Evolutionary conservation across 2,797 vertebrate genomes (phyloP).

Genomic region (Scolopax bukidnonensis): DNA sequence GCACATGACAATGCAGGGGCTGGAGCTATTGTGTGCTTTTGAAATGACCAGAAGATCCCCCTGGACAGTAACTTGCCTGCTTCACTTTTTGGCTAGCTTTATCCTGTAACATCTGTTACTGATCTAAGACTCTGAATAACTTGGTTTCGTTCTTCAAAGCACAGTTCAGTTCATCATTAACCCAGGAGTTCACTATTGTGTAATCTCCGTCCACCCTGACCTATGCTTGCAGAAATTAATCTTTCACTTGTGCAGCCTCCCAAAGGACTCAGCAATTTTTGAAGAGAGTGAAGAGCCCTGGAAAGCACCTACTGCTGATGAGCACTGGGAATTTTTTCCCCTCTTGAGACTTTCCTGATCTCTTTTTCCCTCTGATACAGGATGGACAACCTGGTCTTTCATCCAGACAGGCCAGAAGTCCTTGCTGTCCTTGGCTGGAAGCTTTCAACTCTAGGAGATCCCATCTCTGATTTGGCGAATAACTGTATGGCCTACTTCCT

Average conservation of each 20-base stretch:
- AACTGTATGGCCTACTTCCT: conserved; percentile 80
- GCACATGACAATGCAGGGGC: neutral
- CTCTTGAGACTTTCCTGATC: neutral
- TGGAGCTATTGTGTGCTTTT: neutral
- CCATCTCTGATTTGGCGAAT: conserved; percentile 80
- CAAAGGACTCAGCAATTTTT: neutral
- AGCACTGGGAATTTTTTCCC: neutral
- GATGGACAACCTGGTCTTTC: conserved; percentile 85
- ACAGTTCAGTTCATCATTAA: conserved; percentile 15
- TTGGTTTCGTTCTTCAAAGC: neutral
- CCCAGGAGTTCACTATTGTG: neutral
- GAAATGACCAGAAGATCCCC: neutral
- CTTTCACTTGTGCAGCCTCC: neutral
- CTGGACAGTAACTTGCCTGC: neutral
- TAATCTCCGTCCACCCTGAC: neutral
- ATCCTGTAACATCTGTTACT: neutral
- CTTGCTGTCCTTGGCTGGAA: conserved; percentile 85
- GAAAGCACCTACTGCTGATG: neutral
- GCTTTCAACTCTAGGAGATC: conserved; percentile 83
- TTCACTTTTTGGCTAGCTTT: neutral
- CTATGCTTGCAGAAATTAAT: neutral
- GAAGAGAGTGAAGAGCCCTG: neutral
- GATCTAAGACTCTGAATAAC: neutral
- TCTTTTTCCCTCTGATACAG: conserved; percentile 66
- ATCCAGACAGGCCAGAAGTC: conserved; percentile 79